phyloP scores from a whole-genome alignment of 1,140 invertebrate species.

The Sarcophaga bullata region DNA sequence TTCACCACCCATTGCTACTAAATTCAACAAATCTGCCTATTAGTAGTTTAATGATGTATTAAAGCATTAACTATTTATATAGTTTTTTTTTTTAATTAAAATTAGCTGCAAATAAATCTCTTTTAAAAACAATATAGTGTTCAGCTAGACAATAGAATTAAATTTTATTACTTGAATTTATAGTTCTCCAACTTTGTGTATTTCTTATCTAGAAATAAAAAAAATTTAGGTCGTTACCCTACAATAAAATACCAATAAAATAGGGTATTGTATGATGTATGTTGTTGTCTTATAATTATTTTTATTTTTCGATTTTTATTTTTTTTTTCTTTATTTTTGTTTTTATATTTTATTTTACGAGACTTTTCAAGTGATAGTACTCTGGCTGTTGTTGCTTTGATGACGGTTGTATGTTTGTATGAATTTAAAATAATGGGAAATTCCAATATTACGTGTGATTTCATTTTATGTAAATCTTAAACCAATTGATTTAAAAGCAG shows the following conservation, averaged over 20 bases:
- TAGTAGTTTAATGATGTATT: too few relatives aligned
- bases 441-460: constrained; percentile 38
- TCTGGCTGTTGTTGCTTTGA: not conserved
- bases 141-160: too few relatives aligned
- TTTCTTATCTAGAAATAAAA: not conserved
- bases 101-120: too few relatives aligned
- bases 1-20: too few relatives aligned
- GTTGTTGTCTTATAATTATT: not conserved
- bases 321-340: not conserved
- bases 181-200: too few relatives aligned
- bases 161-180: too few relatives aligned
- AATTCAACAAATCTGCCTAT: too few relatives aligned
- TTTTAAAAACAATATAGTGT: too few relatives aligned
- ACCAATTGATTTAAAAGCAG: constrained; percentile 11
- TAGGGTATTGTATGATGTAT: not conserved
- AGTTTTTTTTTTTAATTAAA: too few relatives aligned
- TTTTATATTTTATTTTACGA: not conserved
- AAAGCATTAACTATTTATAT: too few relatives aligned
- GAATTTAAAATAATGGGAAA: constrained; percentile 38
- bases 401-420: constrained; percentile 19
- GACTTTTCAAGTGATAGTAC: not conserved
- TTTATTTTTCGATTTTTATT: not conserved
- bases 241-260: constrained; percentile 5
- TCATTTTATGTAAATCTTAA: constrained; percentile 19
- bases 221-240: not conserved